These are phyloP conservation scores for Epizoanthus ramosus DNA, from an alignment of 92 coral and sea anemone species.

Conservation along the genomic window DNA sequence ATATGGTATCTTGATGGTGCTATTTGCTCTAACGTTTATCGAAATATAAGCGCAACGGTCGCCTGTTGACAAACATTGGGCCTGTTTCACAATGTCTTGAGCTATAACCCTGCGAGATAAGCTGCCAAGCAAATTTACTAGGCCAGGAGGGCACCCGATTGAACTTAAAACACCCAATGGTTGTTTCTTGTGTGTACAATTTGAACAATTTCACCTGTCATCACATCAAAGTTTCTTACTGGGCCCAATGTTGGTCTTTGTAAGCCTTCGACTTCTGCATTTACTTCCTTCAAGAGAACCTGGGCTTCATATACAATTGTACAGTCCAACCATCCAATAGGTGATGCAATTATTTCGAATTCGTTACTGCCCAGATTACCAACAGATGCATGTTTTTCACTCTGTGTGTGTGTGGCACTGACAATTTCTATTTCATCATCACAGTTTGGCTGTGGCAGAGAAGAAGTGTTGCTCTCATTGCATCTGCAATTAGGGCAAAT, in stretches of 20 bases:
- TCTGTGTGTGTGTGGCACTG: not conserved
- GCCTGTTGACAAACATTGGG: too few relatives aligned
- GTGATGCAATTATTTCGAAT: slow-evolving; percentile 23
- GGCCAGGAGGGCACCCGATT: slow-evolving; percentile 42
- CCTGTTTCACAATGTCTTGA: not conserved
- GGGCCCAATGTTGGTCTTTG: slow-evolving; percentile 58
- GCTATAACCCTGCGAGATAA: slow-evolving; percentile 2
- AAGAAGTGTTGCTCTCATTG: too few relatives aligned
- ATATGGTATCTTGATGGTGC: too few relatives aligned
- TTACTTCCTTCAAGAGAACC: slow-evolving; percentile 43
- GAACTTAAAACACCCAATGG: slow-evolving; percentile 62
- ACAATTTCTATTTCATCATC: not conserved
- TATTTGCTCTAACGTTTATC: too few relatives aligned
- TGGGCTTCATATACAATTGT: slow-evolving; percentile 61
- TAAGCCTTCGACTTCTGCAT: slow-evolving; percentile 46
- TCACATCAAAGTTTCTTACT: slow-evolving; percentile 40
- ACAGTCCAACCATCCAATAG: slow-evolving; percentile 68
- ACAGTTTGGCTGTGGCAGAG: too few relatives aligned
- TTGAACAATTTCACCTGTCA: slow-evolving; percentile 55
- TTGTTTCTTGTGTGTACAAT: slow-evolving; percentile 44
- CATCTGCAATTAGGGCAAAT: not conserved
- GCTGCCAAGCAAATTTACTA: slow-evolving; percentile 53
- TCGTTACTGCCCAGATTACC: slow-evolving; percentile 1
- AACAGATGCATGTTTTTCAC: not conserved
- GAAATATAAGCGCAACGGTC: too few relatives aligned